Evolutionary conservation across 2,113 vertebrate species (phyloP).

Genomic region (Perccottus glenii): DNA sequence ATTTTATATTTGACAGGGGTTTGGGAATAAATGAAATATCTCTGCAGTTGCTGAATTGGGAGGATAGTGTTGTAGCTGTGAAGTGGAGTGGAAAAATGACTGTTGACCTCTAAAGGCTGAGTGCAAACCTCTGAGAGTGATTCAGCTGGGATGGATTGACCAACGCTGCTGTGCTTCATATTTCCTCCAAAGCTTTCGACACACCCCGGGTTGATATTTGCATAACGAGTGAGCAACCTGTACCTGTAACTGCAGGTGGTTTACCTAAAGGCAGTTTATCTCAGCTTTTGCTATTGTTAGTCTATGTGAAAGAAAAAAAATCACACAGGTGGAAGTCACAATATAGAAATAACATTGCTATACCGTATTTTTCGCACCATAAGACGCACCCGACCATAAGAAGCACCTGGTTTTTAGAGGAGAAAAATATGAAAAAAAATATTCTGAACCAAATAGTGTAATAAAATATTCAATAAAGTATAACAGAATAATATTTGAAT

Average conservation of each 20-base stretch:
- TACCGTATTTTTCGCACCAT: too few relatives aligned
- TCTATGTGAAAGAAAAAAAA: too few relatives aligned
- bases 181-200: conserved; percentile 37
- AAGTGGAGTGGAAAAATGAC: conserved; percentile 24
- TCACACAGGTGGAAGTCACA: too few relatives aligned
- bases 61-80: neutral
- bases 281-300: too few relatives aligned
- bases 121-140: conserved; percentile 31
- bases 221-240: conserved; percentile 18
- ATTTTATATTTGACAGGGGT: neutral
- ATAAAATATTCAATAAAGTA: too few relatives aligned
- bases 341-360: too few relatives aligned
- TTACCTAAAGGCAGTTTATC: neutral
- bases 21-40: neutral
- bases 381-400: too few relatives aligned
- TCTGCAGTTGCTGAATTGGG: too few relatives aligned
- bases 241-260: conserved; percentile 8
- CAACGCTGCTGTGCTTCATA: conserved; percentile 13
- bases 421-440: too few relatives aligned
- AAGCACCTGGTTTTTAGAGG: too few relatives aligned
- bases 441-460: too few relatives aligned
- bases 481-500: too few relatives aligned
- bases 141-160: conserved; percentile 14
- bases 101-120: neutral
- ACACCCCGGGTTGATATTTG: conserved; percentile 35